Percentiles rank a stretch among this genome's conserved stretches.
Conservation (phyloP, 30 jellyfish, hydroid and myxozoan genomes). For the Turritopsis dohrnii region DNA sequence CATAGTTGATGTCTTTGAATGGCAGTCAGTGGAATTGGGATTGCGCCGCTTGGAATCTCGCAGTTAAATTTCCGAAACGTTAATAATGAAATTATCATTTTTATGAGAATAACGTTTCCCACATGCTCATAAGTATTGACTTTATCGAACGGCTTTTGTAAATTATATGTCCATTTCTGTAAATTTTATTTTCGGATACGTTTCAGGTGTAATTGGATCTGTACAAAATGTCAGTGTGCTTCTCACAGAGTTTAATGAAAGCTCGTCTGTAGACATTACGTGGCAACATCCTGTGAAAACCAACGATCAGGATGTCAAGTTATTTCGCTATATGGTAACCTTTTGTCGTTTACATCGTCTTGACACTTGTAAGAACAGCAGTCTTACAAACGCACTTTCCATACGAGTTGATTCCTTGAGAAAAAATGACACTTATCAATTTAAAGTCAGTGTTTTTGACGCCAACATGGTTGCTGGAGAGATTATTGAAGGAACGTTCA, state of each 20-base stretch:
- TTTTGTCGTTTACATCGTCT: not conserved
- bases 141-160: too few relatives aligned
- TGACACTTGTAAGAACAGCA: not conserved
- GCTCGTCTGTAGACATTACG: not conserved
- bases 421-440: not conserved
- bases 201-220: not conserved
- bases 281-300: not conserved
- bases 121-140: too few relatives aligned
- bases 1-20: too few relatives aligned
- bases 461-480: not conserved
- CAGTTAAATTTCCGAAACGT: too few relatives aligned
- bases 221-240: not conserved
- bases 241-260: not conserved
- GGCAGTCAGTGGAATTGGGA: too few relatives aligned
- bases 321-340: not conserved
- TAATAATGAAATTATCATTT: too few relatives aligned
- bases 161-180: not conserved
- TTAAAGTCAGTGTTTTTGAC: not conserved
- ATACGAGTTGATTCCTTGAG: not conserved
- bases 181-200: not conserved
- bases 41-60: too few relatives aligned
- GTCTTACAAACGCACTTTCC: not conserved
- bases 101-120: too few relatives aligned
- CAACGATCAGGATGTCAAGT: not conserved
- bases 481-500: not conserved